These are phyloP conservation scores for Dichetophora obliterata DNA, from an alignment of 2,888 invertebrate genomes.

Conservation along the genomic window DNA sequence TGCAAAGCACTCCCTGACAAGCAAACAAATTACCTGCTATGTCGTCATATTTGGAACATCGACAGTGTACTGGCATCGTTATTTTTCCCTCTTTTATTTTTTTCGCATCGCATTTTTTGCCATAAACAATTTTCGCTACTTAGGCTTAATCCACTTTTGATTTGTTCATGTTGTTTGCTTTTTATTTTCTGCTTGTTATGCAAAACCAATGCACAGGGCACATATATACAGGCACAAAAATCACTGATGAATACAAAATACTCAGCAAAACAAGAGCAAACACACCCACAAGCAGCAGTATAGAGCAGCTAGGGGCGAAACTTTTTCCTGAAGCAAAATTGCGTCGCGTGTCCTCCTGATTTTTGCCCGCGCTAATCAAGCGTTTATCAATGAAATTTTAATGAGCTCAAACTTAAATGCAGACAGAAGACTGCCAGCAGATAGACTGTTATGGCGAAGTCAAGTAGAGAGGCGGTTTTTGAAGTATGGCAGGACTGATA, in stretches of 20 bases:
- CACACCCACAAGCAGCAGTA: not conserved
- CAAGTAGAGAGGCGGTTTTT: not conserved
- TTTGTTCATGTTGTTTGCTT: conserved; percentile 41
- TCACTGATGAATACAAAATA: not conserved
- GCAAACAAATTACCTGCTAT: too few relatives aligned
- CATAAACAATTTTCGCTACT: conserved; percentile 54
- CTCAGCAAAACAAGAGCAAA: too few relatives aligned
- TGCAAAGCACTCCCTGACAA: too few relatives aligned
- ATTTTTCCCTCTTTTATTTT: too few relatives aligned
- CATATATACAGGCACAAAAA: conserved; percentile 27
- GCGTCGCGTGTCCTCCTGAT: conserved; percentile 26
- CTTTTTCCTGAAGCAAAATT: conserved; percentile 13
- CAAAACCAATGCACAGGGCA: conserved; percentile 17
- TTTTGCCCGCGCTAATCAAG: conserved; percentile 45
- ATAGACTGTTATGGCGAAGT: not conserved
- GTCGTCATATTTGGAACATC: too few relatives aligned
- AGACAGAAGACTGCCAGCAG: not conserved
- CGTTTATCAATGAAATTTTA: conserved; percentile 57
- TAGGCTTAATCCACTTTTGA: conserved; percentile 51
- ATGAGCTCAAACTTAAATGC: conserved; percentile 24
- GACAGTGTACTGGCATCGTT: too few relatives aligned
- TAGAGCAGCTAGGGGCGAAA: not conserved
- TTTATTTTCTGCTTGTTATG: conserved; percentile 44
- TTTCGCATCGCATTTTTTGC: not conserved
- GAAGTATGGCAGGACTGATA: not conserved